phyloP scores from a whole-genome alignment of 2,113 vertebrate genomes.

The Cercopithecus mona region DNA sequence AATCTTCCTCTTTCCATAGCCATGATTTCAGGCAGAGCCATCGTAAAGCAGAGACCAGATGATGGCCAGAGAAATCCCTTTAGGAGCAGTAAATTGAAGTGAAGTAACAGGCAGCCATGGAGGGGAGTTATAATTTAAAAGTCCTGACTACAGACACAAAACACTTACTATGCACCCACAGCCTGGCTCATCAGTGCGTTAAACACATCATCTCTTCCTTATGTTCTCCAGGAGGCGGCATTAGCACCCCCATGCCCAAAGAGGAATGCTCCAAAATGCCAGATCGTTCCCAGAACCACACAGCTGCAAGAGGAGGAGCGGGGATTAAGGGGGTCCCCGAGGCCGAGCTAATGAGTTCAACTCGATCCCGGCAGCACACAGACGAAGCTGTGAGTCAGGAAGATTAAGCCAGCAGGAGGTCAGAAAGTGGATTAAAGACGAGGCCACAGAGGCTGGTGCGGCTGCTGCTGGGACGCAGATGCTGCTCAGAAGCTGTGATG shows the following conservation, averaged over 20 bases:
- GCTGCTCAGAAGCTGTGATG: not conserved
- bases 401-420: not conserved
- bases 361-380: no score
- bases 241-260: accelerated
- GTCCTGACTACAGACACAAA: accelerated
- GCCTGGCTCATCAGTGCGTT: accelerated
- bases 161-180: accelerated
- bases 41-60: not conserved
- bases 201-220: accelerated
- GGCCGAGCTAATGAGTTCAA: not conserved
- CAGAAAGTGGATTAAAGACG: accelerated
- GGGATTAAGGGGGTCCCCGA: accelerated
- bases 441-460: not conserved
- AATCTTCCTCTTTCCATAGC: not conserved
- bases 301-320: not conserved
- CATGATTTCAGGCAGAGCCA: not conserved
- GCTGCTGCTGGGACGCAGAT: not conserved
- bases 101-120: accelerated
- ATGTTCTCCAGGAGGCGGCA: accelerated
- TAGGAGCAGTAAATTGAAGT: not conserved
- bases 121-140: no score
- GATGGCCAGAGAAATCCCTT: no score
- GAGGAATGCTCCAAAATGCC: no score
- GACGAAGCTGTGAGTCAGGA: accelerated
- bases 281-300: accelerated